A percentile compares a stretch with the other conserved stretches of the same genome.
Evolutionary conservation across 2,888 invertebrate genomes (phyloP).

Genomic region (Microchrysa polita): DNA sequence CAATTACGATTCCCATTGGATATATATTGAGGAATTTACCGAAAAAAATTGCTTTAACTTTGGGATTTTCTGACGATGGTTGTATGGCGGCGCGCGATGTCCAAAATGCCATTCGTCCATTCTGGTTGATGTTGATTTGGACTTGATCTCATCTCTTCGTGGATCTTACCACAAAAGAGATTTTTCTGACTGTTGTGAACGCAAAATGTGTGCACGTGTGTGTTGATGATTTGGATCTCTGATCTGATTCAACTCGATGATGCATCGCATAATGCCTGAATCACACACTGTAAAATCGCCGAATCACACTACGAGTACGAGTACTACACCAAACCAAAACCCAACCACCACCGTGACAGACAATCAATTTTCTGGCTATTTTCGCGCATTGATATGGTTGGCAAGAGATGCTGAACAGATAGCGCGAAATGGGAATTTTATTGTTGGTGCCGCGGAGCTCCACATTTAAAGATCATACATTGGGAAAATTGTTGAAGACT

Average conservation of each 20-base stretch:
- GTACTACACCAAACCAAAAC: too few species aligned
- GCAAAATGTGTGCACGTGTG: too few species aligned
- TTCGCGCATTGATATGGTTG: conserved; percentile 8
- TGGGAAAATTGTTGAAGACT: too few species aligned
- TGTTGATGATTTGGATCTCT: too few species aligned
- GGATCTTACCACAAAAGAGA: conserved; percentile 16
- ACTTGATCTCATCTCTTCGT: conserved; percentile 24
- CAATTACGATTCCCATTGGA: conserved; percentile 48
- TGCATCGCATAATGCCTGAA: not conserved
- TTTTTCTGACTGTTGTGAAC: not conserved
- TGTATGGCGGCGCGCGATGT: too few species aligned
- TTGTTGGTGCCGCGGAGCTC: not conserved
- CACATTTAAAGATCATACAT: too few species aligned
- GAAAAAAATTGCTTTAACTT: too few species aligned
- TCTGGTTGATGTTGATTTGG: conserved; percentile 8
- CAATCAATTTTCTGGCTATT: conserved; percentile 22
- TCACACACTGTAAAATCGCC: too few species aligned
- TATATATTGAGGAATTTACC: conserved; percentile 47
- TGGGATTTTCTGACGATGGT: conserved; percentile 2
- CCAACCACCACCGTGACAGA: conserved; percentile 15
- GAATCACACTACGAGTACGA: too few species aligned
- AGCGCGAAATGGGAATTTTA: not conserved
- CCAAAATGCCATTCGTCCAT: not conserved
- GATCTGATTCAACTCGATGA: conserved; percentile 6
- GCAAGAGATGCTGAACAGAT: not conserved